phyloP scores from a whole-genome alignment of 2,797 vertebrate species.

The Malurus splendens region DNA sequence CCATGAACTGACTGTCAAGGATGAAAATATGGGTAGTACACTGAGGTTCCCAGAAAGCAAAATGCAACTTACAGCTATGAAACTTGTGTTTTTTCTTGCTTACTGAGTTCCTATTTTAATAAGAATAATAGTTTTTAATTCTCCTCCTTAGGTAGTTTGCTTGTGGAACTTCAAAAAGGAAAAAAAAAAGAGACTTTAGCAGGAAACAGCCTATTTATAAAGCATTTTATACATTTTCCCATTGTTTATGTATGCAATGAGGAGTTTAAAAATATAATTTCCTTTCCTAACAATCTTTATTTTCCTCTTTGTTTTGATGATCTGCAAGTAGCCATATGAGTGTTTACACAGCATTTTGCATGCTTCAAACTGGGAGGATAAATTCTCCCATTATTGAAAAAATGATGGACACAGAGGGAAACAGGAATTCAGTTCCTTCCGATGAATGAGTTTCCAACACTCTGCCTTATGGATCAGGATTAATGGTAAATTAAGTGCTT shows the following conservation, averaged over 20 bases:
- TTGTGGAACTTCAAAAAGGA: neutral
- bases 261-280: constrained; percentile 53
- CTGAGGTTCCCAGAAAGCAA: neutral
- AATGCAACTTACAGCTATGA: neutral
- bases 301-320: constrained; percentile 12
- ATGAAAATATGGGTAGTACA: neutral
- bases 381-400: neutral
- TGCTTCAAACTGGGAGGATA: neutral
- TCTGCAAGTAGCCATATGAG: neutral
- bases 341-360: neutral
- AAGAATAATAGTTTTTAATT: neutral
- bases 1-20: neutral
- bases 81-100: neutral
- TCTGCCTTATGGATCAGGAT: neutral
- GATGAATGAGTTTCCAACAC: neutral
- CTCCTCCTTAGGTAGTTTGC: neutral
- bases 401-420: neutral
- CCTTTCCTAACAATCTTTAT: constrained; percentile 35
- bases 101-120: neutral
- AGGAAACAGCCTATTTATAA: constrained; percentile 23
- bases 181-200: neutral
- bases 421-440: neutral
- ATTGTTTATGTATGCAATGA: constrained; percentile 5
- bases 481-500: neutral
- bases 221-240: neutral